Percentiles rank a stretch among this genome's conserved stretches.
These are phyloP conservation scores for Anodontia alba DNA, from an alignment of 2,888 invertebrate species.

Conservation along the genomic window DNA sequence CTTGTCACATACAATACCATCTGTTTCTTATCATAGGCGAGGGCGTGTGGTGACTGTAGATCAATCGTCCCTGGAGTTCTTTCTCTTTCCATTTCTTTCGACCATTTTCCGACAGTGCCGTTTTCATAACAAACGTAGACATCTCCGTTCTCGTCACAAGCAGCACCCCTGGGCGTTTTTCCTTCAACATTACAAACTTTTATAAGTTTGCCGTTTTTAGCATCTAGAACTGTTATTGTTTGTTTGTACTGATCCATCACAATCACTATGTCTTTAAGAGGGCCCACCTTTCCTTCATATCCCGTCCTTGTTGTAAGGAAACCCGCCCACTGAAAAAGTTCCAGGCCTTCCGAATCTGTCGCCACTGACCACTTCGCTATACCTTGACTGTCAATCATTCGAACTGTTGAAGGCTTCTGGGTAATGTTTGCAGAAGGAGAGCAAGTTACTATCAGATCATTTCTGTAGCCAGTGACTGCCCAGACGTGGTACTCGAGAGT, in stretches of 20 bases:
- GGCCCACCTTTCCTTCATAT: too few relatives aligned
- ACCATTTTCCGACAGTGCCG: background rate
- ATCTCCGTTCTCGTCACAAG: background rate
- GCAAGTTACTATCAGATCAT: background rate
- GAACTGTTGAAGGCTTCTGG: background rate
- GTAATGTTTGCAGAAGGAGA: background rate
- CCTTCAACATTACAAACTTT: background rate
- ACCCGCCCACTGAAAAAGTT: constrained; percentile 8
- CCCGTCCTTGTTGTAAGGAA: background rate
- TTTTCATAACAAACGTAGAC: background rate
- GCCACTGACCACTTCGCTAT: constrained; percentile 2
- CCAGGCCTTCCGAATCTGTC: background rate
- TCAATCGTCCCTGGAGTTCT: background rate
- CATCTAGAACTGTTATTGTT: background rate
- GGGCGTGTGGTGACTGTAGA: background rate
- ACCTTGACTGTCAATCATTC: background rate
- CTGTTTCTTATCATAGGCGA: constrained; percentile 10
- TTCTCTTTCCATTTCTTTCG: background rate
- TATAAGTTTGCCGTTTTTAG: background rate
- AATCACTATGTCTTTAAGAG: background rate
- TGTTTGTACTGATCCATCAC: background rate
- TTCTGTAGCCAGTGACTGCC: constrained; percentile 1
- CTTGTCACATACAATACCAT: background rate
- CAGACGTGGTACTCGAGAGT: background rate
- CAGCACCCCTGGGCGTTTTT: background rate